Base-by-base conservation (phyloP, 2,797 vertebrate species). In the Parambassis ranga region DNA sequence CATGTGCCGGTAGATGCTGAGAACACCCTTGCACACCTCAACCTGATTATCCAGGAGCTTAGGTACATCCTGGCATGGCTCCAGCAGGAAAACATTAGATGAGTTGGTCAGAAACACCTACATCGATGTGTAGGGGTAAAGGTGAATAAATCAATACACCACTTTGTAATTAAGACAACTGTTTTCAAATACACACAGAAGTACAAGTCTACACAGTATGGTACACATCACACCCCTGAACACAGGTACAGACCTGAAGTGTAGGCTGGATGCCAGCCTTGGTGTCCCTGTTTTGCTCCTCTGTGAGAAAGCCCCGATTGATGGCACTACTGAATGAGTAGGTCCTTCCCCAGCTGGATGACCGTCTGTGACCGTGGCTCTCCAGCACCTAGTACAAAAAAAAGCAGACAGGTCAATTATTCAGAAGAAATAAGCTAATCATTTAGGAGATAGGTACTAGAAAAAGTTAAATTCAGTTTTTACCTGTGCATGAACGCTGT, bases 101-200 rank as follows among this genome's bases (percentile, higher is more conserved):
- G 98, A 96, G 72, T 98, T 98, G 31, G 98, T 99, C 88, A 99
- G 87, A 87, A 99, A 98, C 20, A 99, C 96, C 98, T 99, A 69
- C 47, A 55, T 20, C 41, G 5, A 32, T 22, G 32, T 16, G 53
- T 8, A 8, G 33, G 2, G 26, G 8, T 4, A 1, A 41, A 7
- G 1, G 6, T 32, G 9, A 32, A n/a, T 7, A 13, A 22, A 14
- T n/a, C 15, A 37, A 41, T 4, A 24, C 10, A 37, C 10, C 1
- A 22, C 3, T 4, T n/a, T 36, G 2, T 0, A 14, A 14, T 7
- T 8, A 16, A 36, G 1, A 39, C 5, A n/a, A 15, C 4, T 42
- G 5, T 15, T 14, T n/a, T n/a, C n/a, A n/a, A n/a, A n/a, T n/a
- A n/a, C n/a, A n/a, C n/a, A n/a, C n/a, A n/a, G n/a, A n/a, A n/a